Evolutionary conservation across 2,797 vertebrate genomes (phyloP), one percentile per base, ranked within the genome.

Genomic region (Margarornis squamiger): DNA sequence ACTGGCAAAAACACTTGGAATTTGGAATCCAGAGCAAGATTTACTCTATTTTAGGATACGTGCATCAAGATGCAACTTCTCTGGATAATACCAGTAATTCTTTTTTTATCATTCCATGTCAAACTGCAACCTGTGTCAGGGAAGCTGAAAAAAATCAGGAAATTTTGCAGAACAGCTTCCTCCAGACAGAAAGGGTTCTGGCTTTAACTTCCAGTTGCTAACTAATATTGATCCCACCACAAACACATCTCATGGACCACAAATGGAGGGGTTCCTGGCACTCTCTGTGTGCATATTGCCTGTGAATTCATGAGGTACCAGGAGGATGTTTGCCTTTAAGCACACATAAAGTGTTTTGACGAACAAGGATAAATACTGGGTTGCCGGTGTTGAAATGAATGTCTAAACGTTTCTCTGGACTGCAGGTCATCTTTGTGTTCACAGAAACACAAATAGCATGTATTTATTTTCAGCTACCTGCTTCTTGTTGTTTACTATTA

Each of bases 1-100:
- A 51, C 46, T 20, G 45, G 72, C 85, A 89, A 95, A 96, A 95
- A 8, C 68, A 93, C 92, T 92, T 80, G 88, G 96, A 95, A 97
- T 95, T 57, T 77, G 78, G 92, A 97, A 97, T 96, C 96, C 96
- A 79, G 93, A 96, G 66, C 78, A 95, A 96, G 96, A 97, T 97
- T 96, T 87, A 79, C 72, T 76, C 73, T 86, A 76, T 91, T 95
- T 96, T 93, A 96, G 95, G 75, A 90, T 78, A 81, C 17, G 48
- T 79, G 67, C 72, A 93, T 90, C 87, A 94, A 96, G 76, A 85
- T 62, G 58, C 67, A 97, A 90, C 86, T 97, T 92, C 57, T 93
- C 86, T 85, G 85, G 67, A 74, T 68, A 90, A 76, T 34, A 78
- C 32, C 34, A 76, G 67, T 86, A 72, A 82, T 68, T 90, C 57